A percentile compares a stretch with the other conserved stretches of the same genome.
phyloP scores from a whole-genome alignment of 2,797 vertebrate species.

The Ctenosaura bakeri region DNA sequence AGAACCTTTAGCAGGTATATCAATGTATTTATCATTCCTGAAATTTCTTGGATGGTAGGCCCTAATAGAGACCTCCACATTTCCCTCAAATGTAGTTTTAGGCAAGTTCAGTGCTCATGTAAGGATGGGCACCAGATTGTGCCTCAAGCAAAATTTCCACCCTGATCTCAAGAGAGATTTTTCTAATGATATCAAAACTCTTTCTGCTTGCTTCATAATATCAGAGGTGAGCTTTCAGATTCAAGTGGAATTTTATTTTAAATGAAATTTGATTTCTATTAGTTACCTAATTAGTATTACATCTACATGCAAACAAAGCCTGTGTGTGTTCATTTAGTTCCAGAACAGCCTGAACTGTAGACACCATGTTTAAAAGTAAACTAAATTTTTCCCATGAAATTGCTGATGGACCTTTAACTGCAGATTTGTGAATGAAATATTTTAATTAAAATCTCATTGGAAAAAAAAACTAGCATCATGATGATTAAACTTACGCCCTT shows the following conservation, averaged over 20 bases:
- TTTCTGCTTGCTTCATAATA: not conserved
- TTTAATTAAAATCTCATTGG: constrained; percentile 73
- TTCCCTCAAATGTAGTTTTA: not conserved
- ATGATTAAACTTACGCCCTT: constrained; percentile 71
- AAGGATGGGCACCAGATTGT: not conserved
- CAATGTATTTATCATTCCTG: not conserved
- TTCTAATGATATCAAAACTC: not conserved
- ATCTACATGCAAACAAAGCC: constrained; percentile 43
- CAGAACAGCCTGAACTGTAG: constrained; percentile 49
- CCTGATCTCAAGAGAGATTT: not conserved
- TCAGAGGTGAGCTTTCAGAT: not conserved
- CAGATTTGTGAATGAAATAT: constrained; percentile 65
- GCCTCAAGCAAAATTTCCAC: not conserved
- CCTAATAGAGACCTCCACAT: not conserved
- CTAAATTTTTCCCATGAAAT: constrained; percentile 59
- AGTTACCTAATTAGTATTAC: constrained; percentile 27
- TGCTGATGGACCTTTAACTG: constrained; percentile 58
- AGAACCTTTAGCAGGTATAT: not conserved
- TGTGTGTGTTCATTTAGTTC: constrained; percentile 52
- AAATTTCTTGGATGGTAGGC: not conserved
- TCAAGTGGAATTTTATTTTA: not conserved
- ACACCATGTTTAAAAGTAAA: constrained; percentile 49
- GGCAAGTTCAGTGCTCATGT: not conserved
- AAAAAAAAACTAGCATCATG: constrained; percentile 54
- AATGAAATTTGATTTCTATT: not conserved